Evolutionary conservation across 2,113 vertebrate genomes (phyloP).

Genomic region (Bothrops jararaca): DNA sequence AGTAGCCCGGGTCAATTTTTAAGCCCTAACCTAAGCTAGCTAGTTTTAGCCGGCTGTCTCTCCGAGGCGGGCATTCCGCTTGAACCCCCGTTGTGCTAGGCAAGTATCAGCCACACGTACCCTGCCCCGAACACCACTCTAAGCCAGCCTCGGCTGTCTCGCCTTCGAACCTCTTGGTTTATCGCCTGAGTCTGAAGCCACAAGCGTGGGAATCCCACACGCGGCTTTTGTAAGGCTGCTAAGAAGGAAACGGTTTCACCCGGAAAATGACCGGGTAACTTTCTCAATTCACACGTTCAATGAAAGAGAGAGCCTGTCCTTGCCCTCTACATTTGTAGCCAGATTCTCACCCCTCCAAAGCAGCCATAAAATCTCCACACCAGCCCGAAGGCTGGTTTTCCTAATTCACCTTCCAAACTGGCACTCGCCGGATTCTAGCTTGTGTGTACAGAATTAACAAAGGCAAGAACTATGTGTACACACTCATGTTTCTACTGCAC

Average conservation of each 20-base stretch:
- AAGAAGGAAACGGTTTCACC: background rate
- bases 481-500: background rate
- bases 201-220: slow-evolving; percentile 28
- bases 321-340: background rate
- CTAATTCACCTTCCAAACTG: background rate
- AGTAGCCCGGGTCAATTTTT: background rate
- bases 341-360: background rate
- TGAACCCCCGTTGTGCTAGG: background rate
- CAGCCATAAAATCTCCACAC: background rate
- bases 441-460: background rate
- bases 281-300: slow-evolving; percentile 10
- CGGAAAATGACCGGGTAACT: background rate
- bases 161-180: background rate
- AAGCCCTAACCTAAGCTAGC: background rate
- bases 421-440: background rate
- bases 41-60: background rate
- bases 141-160: background rate
- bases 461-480: background rate
- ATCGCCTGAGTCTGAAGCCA: slow-evolving; percentile 16
- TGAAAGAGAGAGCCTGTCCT: background rate
- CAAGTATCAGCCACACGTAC: background rate
- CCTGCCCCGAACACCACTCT: background rate
- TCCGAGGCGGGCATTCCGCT: background rate
- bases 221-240: slow-evolving; percentile 11
- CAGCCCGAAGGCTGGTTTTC: background rate